Evolutionary conservation across 2,113 vertebrate genomes (phyloP).

Genomic region (Notiomystis cincta): DNA sequence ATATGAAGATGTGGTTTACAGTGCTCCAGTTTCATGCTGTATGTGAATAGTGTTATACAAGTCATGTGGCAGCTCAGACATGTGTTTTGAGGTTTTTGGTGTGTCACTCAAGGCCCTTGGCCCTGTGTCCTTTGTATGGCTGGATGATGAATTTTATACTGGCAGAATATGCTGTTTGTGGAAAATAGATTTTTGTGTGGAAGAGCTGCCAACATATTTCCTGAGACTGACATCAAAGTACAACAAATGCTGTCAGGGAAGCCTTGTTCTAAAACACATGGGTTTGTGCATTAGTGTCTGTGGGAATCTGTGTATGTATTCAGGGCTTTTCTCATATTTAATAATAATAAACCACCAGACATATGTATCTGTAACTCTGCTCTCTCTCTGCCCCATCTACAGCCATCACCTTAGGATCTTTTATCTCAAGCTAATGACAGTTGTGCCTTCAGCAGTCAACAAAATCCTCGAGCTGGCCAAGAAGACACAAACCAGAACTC

Average conservation of each 20-base stretch:
- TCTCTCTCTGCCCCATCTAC: neutral
- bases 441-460: neutral
- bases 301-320: neutral
- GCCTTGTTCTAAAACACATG: neutral
- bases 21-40: neutral
- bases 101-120: constrained; percentile 58
- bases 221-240: constrained; percentile 55
- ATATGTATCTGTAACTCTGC: neutral
- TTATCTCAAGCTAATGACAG: neutral
- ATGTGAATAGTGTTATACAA: constrained; percentile 14
- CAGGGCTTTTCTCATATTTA: neutral
- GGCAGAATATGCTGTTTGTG: constrained; percentile 42
- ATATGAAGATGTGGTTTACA: neutral
- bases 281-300: neutral
- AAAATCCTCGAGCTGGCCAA: neutral
- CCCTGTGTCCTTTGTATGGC: constrained; percentile 62
- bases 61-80: constrained; percentile 50
- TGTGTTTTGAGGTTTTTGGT: constrained; percentile 66
- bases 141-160: constrained; percentile 48
- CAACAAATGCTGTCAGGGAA: constrained; percentile 41
- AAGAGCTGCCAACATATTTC: constrained; percentile 55
- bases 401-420: neutral
- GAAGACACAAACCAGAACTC: neutral
- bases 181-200: constrained; percentile 32
- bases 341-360: neutral